Conservation (phyloP, 2,113 vertebrate genomes). For the Verasper variegatus region DNA sequence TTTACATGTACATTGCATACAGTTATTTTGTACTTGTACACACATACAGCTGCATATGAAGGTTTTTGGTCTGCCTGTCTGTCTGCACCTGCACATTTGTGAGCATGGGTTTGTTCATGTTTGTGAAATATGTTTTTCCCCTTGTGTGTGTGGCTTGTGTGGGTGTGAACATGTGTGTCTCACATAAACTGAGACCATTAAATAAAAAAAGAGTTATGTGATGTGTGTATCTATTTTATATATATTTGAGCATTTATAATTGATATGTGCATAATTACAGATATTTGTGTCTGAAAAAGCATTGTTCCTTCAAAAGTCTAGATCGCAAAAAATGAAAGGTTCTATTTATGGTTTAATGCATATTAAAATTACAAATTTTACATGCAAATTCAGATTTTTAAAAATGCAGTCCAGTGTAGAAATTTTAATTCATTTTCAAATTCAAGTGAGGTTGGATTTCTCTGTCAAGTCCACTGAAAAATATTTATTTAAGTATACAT, state of each 20-base stretch:
- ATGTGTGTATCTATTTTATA: not conserved
- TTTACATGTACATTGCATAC: not conserved
- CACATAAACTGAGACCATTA: not conserved
- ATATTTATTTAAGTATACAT: not conserved
- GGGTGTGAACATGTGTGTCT: not conserved
- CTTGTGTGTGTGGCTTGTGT: not conserved
- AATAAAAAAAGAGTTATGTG: not conserved
- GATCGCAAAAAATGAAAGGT: too few species aligned
- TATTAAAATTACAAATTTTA: not conserved
- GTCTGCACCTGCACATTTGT: constrained; percentile 44
- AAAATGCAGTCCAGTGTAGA: not conserved
- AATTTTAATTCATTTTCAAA: too few species aligned
- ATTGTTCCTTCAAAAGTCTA: too few species aligned
- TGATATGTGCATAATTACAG: not conserved
- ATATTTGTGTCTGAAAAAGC: too few species aligned
- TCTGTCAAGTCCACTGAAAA: not conserved
- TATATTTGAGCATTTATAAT: not conserved
- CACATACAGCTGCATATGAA: not conserved
- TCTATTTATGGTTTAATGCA: too few species aligned
- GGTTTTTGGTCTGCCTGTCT: constrained; percentile 16
- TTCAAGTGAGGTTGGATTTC: not conserved
- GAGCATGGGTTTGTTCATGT: constrained; percentile 26
- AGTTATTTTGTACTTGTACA: not conserved
- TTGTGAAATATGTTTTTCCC: constrained; percentile 17
- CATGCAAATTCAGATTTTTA: not conserved